Base-by-base conservation (phyloP, 2,797 vertebrate genomes). In the Enteromius unitaeniatus region DNA sequence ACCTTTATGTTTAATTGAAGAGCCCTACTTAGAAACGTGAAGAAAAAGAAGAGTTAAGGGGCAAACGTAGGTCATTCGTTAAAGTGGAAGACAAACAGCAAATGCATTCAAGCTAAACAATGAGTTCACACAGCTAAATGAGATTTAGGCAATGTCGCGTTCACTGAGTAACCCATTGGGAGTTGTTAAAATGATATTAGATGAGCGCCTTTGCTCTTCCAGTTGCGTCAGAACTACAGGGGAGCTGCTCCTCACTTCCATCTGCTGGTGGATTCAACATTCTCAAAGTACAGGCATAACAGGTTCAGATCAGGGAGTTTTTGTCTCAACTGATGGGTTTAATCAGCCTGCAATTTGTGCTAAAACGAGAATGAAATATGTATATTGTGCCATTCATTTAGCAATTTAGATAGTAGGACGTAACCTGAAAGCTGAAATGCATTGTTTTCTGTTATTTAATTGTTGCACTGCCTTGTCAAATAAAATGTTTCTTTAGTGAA, bases 101-200 rank as follows among this genome's bases (percentile, higher is more conserved):
- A 87, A 86, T 86, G 75, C 76, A 82, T 70, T 84, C 19, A 81
- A 60, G 40, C 72, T 58, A 67, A 77, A 81, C 11, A 68, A 69
- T 65, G 42, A 77, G 79, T 81, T 75, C 45, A 67, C 76, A 78
- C 6, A 37, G 68, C 64, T 67, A 78, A 85, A 73, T 78, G 10
- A 34, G 4, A 42, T 47, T 31, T 64, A 70, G 58, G 60, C 70
- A 87, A 40, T 49, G 55, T 37, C 26, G 67, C 34, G 58, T 86
- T 85, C 68, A 82, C 42, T 60, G 49, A 73, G 53, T 80, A 60
- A 83, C 74, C 45, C 75, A 76, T 75, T 31, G 55, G 79, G 51
- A 67, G 67, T 82, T 80, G 84, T 83, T 85, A 64, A 87, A 88
- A 88, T 87, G 60, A 83, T 83, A 58, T 85, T 78, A 80, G 55